These are phyloP conservation scores for Cataglyphis altisquamis DNA, from an alignment of 2,888 invertebrate species.

Conservation along the genomic window DNA sequence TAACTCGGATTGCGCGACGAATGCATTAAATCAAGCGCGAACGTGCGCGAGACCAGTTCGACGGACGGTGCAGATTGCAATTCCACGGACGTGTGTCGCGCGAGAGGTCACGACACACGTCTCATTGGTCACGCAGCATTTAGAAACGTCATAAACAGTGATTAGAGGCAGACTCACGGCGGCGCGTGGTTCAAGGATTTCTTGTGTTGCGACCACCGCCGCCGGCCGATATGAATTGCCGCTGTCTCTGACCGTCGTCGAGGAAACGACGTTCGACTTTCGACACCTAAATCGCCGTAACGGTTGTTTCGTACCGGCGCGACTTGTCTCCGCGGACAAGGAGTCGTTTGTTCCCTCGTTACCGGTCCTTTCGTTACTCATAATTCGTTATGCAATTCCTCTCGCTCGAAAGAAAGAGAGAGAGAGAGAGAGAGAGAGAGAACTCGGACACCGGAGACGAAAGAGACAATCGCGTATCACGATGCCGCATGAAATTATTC, in stretches of 20 bases:
- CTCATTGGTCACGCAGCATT: conserved; percentile 47
- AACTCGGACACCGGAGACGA: conserved; percentile 9
- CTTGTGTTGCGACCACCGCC: conserved; percentile 21
- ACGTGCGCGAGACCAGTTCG: conserved; percentile 21
- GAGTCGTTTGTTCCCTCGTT: conserved; percentile 59
- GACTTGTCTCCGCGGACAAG: conserved; percentile 53
- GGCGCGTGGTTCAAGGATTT: conserved; percentile 45
- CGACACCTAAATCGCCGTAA: conserved; percentile 61
- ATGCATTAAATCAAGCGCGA: conserved; percentile 13
- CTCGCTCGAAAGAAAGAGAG: neutral
- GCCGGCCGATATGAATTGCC: conserved; percentile 30
- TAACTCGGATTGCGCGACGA: conserved; percentile 29
- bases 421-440: neutral
- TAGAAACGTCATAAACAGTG: conserved; percentile 49
- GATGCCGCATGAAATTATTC: conserved; percentile 20
- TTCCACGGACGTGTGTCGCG: conserved; percentile 42
- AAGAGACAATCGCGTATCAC: conserved; percentile 22
- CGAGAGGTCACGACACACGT: conserved; percentile 30
- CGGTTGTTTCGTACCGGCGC: conserved; percentile 55
- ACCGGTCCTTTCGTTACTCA: conserved; percentile 51
- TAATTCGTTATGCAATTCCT: conserved; percentile 57
- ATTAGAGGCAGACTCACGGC: conserved; percentile 31
- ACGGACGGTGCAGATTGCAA: conserved; percentile 33
- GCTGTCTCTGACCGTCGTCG: conserved; percentile 25
- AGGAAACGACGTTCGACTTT: conserved; percentile 52